Conservation (phyloP, 2,888 invertebrate genomes). For the Hirtodrosophila duncani region DNA sequence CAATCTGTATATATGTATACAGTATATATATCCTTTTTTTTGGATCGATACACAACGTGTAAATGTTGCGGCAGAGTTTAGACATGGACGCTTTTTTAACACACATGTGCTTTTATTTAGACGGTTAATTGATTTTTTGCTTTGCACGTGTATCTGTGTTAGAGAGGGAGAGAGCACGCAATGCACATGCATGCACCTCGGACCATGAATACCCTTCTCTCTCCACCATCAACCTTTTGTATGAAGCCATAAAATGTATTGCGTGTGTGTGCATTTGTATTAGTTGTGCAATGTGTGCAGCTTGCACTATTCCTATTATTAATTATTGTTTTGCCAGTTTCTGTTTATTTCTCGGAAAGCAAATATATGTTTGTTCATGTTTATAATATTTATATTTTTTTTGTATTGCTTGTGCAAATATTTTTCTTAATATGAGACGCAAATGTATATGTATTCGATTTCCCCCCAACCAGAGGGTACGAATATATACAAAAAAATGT, state of each 20-base stretch:
- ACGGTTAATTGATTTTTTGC: slow-evolving; percentile 59
- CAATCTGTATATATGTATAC: slow-evolving; percentile 2
- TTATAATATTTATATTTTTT: too few species aligned
- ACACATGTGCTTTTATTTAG: slow-evolving; percentile 55
- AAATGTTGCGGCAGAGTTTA: too few species aligned
- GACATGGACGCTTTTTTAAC: slow-evolving; percentile 25
- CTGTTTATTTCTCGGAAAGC: too few species aligned
- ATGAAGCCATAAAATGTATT: slow-evolving; percentile 45
- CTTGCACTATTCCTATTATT: slow-evolving; percentile 31
- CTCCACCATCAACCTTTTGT: neutral
- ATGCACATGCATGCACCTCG: slow-evolving; percentile 20
- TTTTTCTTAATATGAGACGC: too few species aligned
- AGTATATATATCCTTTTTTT: neutral
- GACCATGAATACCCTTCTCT: slow-evolving; percentile 19
- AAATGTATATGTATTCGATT: too few species aligned
- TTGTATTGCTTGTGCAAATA: too few species aligned
- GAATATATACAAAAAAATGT: too few species aligned
- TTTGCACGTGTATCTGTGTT: slow-evolving; percentile 46
- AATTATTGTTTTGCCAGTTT: slow-evolving; percentile 9
- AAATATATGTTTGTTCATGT: too few species aligned
- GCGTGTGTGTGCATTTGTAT: slow-evolving; percentile 13
- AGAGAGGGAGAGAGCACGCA: slow-evolving; percentile 20
- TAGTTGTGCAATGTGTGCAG: slow-evolving; percentile 21
- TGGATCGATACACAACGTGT: slow-evolving; percentile 11
- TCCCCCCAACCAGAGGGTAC: too few species aligned